phyloP scores from a whole-genome alignment of 2,888 invertebrate species.

The Mimas tiliae region DNA sequence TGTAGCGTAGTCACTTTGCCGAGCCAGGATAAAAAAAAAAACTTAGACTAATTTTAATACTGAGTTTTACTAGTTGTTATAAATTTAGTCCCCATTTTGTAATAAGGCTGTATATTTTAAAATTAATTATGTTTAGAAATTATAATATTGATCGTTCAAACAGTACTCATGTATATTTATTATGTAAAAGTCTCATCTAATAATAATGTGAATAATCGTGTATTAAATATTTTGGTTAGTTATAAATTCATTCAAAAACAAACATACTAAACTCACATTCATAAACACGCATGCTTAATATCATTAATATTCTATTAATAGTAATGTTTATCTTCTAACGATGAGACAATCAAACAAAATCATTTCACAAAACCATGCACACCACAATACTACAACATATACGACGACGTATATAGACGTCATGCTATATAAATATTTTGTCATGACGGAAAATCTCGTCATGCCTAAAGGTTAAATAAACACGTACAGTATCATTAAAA shows the following conservation, averaged over 20 bases:
- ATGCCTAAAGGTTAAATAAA: conserved; percentile 1
- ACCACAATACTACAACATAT: not conserved
- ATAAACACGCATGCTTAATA: conserved; percentile 40
- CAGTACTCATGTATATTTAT: no score
- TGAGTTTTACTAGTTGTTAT: no score
- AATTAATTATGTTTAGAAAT: no score
- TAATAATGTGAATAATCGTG: not conserved
- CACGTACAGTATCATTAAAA: not conserved
- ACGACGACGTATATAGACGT: not conserved
- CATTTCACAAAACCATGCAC: not conserved
- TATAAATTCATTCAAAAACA: conserved; percentile 33
- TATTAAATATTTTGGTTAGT: conserved; percentile 22
- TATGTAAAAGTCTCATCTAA: not conserved
- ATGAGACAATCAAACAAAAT: not conserved
- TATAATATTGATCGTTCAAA: no score
- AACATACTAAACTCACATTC: conserved; percentile 31
- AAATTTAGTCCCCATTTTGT: no score
- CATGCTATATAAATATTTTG: not conserved
- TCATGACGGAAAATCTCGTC: not conserved
- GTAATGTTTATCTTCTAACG: conserved; percentile 10
- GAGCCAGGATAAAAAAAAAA: no score
- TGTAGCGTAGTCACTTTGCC: no score
- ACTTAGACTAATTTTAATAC: no score
- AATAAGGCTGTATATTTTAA: no score
- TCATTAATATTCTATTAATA: not conserved